Base-by-base conservation (phyloP, 2,113 vertebrate genomes). In the Ochotona curzoniae region DNA sequence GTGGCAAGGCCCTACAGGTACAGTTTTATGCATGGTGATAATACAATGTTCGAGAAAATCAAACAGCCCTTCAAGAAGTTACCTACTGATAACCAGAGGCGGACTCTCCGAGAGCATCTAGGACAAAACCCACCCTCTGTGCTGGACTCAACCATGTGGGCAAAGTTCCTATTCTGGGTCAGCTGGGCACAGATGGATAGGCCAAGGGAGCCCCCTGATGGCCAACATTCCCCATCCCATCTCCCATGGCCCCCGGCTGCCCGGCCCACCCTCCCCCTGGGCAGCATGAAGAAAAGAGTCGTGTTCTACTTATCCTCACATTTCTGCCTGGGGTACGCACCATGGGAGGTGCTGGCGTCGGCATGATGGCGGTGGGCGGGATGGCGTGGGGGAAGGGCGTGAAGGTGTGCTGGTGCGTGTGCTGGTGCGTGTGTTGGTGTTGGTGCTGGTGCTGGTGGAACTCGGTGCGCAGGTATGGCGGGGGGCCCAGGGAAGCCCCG, bases 381-480 rank as follows among this genome's bases (percentile, higher is more conserved):
- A 99, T 99, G 98, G 99, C 98, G 98, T 99, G 99, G 83, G 99
- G 99, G 96, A 99, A 99, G 79, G 99, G 99, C 26, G 99, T 99
- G 98, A 99, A 99, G 98, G 99, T 99, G 98, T 99, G 99, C 98
- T 99, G 99, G 98, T 99, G 99, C 30, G 99, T 99, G 98, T 99
- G 99, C 97, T 99, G 99, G 98, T 99, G 99, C 32, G 99, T 99
- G 98, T 99, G 98, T 98, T 99, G 99, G 97, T 99, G 99, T 97
- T 99, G 99, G 84, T 99, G 99, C 95, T 99, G 99, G 92, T 99
- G 99, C 97, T 99, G 99, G 98, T 99, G 99, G 98, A 99, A 99
- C 98, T 99, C 99, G 0, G 99, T 99, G 97, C 99, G 98, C 98
- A 99, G 98, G 98, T 99, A 99, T 13, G 99, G 99, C 0, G 99